Conservation (phyloP, 2,113 vertebrate genomes). For the Microtus oregoni region DNA sequence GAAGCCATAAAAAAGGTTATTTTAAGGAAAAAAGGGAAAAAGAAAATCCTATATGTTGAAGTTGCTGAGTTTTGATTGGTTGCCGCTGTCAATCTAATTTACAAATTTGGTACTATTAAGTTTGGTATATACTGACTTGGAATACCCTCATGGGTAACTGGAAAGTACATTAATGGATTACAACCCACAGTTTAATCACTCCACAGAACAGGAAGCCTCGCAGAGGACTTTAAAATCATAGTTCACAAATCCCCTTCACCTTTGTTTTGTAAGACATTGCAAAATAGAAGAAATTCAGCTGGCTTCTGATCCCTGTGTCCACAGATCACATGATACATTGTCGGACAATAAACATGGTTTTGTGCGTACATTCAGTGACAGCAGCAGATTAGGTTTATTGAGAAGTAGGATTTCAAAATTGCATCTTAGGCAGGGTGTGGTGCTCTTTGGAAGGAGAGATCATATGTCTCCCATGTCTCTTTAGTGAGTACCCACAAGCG, state of each 20-base stretch:
- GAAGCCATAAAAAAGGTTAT: background rate
- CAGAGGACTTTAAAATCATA: constrained; percentile 36
- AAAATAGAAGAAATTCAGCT: constrained; percentile 39
- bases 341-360: background rate
- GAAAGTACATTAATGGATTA: background rate
- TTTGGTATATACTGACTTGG: background rate
- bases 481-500: constrained; percentile 40
- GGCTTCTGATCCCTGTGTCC: background rate
- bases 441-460: constrained; percentile 4
- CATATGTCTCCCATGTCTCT: background rate
- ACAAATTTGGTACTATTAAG: background rate
- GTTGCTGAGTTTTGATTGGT: background rate
- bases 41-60: no score
- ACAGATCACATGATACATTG: background rate
- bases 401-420: constrained; percentile 43
- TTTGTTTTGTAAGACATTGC: constrained; percentile 47
- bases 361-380: constrained; percentile 8
- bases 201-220: background rate
- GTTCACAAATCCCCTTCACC: constrained; percentile 50
- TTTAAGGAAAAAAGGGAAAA: background rate
- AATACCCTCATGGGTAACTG: background rate
- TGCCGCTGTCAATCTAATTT: background rate
- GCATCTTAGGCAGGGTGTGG: background rate
- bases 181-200: background rate
- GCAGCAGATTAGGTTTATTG: background rate